Evolutionary conservation across 1,140 invertebrate genomes (phyloP).

Genomic region (Mamestra configurata): DNA sequence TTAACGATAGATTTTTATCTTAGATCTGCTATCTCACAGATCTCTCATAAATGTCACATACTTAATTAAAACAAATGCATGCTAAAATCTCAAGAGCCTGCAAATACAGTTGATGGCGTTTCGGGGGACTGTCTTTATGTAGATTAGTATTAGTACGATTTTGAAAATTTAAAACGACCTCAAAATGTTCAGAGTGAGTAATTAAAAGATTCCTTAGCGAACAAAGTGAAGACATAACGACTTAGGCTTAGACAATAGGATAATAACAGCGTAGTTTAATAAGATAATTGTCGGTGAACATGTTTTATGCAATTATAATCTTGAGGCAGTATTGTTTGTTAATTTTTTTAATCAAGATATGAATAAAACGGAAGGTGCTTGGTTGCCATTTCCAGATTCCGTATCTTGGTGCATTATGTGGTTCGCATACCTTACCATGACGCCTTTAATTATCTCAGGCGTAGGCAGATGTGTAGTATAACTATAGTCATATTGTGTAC

Average conservation of each 20-base stretch:
- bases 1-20: no score
- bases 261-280: neutral
- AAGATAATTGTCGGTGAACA: neutral
- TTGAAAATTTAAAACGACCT: slow-evolving; percentile 8
- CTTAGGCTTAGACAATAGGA: neutral
- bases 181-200: slow-evolving; percentile 1
- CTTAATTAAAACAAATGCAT: neutral
- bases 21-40: no score
- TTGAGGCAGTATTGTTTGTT: neutral
- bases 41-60: neutral
- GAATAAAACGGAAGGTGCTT: neutral
- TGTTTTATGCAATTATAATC: neutral
- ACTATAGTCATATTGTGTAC: no score
- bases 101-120: no score
- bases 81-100: neutral
- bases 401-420: no score
- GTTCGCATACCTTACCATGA: no score
- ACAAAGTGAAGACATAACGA: slow-evolving; percentile 4
- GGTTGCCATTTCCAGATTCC: neutral
- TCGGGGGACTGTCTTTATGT: no score
- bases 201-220: slow-evolving; percentile 14
- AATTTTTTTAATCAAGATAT: slow-evolving; percentile 13
- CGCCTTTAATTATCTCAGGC: no score
- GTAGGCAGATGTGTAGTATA: no score
- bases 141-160: no score